Conservation (phyloP, 2,797 vertebrate species). For the Neomorphus geoffroyi region DNA sequence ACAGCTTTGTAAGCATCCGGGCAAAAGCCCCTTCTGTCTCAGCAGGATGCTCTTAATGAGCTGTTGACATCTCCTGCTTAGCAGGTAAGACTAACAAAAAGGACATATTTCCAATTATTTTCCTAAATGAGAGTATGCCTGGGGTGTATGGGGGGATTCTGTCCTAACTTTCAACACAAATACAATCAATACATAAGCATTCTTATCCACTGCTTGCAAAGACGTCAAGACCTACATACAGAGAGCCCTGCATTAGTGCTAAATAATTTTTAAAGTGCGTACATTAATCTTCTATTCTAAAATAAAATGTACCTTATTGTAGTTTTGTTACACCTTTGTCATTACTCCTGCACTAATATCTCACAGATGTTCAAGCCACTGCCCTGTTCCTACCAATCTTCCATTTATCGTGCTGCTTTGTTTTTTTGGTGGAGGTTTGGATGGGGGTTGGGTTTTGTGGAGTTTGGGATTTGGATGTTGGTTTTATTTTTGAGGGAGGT, state of each 20-base stretch:
- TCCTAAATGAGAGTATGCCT: neutral
- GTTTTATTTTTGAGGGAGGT: neutral
- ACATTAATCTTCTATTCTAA: neutral
- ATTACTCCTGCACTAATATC: neutral
- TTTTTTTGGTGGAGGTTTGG: too few relatives aligned
- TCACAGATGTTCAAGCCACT: neutral
- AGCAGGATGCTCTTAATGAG: neutral
- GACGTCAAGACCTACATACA: neutral
- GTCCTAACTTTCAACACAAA: neutral
- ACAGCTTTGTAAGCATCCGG: neutral
- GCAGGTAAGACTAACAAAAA: neutral
- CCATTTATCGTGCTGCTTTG: neutral
- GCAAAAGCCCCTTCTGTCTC: neutral
- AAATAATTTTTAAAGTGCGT: neutral
- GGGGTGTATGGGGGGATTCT: neutral
- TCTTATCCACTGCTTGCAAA: neutral
- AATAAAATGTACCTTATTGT: neutral
- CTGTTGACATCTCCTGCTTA: neutral
- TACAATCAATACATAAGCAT: neutral
- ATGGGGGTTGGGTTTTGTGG: neutral
- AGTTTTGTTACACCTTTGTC: neutral
- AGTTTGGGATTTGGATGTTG: neutral
- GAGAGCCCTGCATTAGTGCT: neutral
- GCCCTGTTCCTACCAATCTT: neutral
- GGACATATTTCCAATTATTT: neutral